Percentiles rank a stretch among this genome's conserved stretches.
Evolutionary conservation across 2,797 vertebrate species (phyloP).

Genomic region (Siniperca obscura): DNA sequence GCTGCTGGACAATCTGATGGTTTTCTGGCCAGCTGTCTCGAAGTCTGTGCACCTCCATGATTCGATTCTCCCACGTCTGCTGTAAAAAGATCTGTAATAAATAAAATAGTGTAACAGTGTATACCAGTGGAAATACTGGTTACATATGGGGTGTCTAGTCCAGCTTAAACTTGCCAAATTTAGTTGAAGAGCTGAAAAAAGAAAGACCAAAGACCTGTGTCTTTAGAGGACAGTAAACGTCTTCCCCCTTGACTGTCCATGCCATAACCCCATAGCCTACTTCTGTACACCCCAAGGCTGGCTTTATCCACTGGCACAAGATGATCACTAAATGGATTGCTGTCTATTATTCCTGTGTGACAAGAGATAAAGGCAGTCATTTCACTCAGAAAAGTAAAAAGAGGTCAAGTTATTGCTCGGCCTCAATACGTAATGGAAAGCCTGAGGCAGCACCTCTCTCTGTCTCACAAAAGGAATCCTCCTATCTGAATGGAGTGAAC

Average conservation of each 20-base stretch:
- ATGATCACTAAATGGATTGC: constrained; percentile 42
- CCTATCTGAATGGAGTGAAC: constrained; percentile 4
- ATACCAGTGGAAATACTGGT: neutral
- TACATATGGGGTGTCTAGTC: neutral
- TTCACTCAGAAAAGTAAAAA: constrained; percentile 13
- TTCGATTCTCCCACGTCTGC: neutral
- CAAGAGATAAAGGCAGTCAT: constrained; percentile 38
- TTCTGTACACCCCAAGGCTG: constrained; percentile 21
- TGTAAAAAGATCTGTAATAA: too few species aligned
- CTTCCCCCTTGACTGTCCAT: neutral
- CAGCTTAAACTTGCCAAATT: neutral
- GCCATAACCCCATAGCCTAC: constrained; percentile 30
- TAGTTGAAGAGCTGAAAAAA: neutral
- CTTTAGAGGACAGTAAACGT: neutral
- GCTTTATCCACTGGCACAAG: constrained; percentile 19
- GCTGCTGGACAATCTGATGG: neutral
- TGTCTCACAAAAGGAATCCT: constrained; percentile 17
- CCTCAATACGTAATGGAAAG: constrained; percentile 30
- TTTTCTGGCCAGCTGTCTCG: too few species aligned
- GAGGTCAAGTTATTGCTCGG: constrained; percentile 15
- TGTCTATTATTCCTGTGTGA: constrained; percentile 28
- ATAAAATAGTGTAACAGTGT: too few species aligned
- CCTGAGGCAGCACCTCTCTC: constrained; percentile 31
- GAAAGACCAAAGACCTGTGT: neutral
- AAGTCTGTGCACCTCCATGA: neutral